Evolutionary conservation across 92 coral and sea anemone species (phyloP), one percentile per base, ranked within the genome.

Genomic region (Parazoanthus darwini): DNA sequence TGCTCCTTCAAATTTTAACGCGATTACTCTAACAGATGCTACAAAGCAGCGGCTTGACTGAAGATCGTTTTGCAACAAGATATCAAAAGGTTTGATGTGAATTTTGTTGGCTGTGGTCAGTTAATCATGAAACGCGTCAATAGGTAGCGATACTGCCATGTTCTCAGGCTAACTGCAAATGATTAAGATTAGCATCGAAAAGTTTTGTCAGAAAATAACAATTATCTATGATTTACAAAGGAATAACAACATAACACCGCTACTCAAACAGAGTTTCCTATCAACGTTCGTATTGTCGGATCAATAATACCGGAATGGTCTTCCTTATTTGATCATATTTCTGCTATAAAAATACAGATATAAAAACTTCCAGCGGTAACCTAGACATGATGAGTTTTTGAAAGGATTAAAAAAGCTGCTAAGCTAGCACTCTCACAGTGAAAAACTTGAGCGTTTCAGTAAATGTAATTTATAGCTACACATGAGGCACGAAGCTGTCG

Each of bases 131-230:
- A 63, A 22, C 25, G 6, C 26, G 70, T 25, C 70, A 23, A 20
- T 20, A 4, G 2, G 26, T 63, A 63, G 70, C 70, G 26, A 63
- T 63, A 20, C 0, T 63, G 26, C 13, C 87, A 72, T 29, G 59
- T 51, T 84, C 1, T 70, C 25, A 42, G 5, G 87, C 48, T 72
- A 46, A 22, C 44, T 79, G 43, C 6, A 73, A 48, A 83, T 46
- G 66, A 71, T 29, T 18, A 70, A 44, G 87, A 84, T 70, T 22
- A 44, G 16, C n/a, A 71, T 72, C 68, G 23, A 66, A 84, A 68
- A 26, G 87, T 84, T 84, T 84, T 84, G 87, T 84, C 78, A 68
- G 79, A 84, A 84, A 84, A 84, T 84, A 84, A 50, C 33, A 58
- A 50, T 48, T 84, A 73, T 10, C 70, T 70, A 1, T 46, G 43